Percentiles rank a stretch among this genome's conserved stretches.
Conservation (phyloP, 2,113 vertebrate species). For the Capricornis sumatraensis region DNA sequence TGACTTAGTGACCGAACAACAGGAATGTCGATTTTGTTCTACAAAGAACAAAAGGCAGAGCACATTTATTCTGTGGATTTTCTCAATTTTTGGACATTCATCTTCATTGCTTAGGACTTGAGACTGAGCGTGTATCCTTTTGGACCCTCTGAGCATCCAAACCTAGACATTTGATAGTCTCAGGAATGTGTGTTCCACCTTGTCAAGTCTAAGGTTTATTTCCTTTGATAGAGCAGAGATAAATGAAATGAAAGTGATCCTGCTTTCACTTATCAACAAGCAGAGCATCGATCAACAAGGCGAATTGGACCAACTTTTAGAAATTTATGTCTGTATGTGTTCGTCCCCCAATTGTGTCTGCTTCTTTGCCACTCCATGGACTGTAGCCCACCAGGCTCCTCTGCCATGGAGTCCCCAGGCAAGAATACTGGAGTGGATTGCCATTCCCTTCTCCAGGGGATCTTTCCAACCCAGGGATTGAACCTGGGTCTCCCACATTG, state of each 20-base stretch:
- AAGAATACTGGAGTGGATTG: neutral
- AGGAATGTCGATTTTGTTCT: neutral
- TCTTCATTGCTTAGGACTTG: neutral
- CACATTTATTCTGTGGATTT: neutral
- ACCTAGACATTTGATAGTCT: no score
- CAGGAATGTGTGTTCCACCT: no score
- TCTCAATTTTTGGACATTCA: neutral
- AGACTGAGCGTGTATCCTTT: neutral
- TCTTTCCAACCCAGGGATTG: neutral
- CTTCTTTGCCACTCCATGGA: neutral
- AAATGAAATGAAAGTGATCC: neutral
- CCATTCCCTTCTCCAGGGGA: neutral
- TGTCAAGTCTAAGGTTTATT: neutral
- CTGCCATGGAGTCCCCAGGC: neutral
- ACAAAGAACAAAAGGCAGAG: neutral
- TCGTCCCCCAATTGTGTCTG: neutral
- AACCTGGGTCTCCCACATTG: neutral
- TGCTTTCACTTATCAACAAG: neutral
- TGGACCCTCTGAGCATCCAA: fast-evolving
- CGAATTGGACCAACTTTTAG: neutral
- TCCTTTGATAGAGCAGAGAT: neutral
- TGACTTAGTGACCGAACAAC: neutral
- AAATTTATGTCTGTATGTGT: neutral
- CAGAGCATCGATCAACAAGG: neutral
- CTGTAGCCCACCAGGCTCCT: neutral